These are phyloP conservation scores for Typhlomys cinereus DNA, from an alignment of 2,113 vertebrate species.

Conservation along the genomic window DNA sequence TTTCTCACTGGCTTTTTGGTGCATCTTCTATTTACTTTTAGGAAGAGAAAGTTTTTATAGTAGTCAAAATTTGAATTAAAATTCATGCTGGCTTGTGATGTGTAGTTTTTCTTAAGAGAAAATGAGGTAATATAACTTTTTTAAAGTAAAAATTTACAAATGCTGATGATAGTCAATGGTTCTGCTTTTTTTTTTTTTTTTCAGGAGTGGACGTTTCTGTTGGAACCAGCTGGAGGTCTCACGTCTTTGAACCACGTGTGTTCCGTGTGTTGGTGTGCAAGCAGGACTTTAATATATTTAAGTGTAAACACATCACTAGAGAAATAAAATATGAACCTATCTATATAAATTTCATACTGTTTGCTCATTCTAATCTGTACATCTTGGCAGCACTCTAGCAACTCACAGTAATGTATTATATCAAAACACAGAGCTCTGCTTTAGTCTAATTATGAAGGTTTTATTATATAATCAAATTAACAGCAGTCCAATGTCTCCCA, in stretches of 20 bases:
- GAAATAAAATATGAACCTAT: slow-evolving; percentile 66
- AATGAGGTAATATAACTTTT: background rate
- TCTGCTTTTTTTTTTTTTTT: slow-evolving; percentile 58
- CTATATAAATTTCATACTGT: slow-evolving; percentile 22
- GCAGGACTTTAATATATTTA: slow-evolving; percentile 88
- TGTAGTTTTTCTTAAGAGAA: background rate
- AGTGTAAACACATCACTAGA: slow-evolving; percentile 68
- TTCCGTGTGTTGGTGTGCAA: slow-evolving; percentile 95
- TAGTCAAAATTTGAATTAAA: slow-evolving; percentile 31
- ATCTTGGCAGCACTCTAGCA: slow-evolving; percentile 32
- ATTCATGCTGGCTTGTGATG: background rate
- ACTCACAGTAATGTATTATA: background rate
- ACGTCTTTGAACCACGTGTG: slow-evolving; percentile 96
- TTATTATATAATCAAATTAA: slow-evolving; percentile 10
- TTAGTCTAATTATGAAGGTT: background rate
- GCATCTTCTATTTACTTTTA: slow-evolving; percentile 10
- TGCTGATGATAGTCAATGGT: slow-evolving; percentile 22
- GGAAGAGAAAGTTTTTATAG: slow-evolving; percentile 4
- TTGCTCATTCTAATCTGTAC: slow-evolving; percentile 15
- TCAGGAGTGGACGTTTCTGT: slow-evolving; percentile 94
- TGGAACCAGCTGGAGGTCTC: slow-evolving; percentile 97
- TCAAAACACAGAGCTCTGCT: background rate
- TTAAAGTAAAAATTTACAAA: slow-evolving; percentile 28
- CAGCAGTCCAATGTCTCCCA: background rate
- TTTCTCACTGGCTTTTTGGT: background rate